These are phyloP conservation scores for Carlito syrichta DNA, from an alignment of 2,113 vertebrate species.

Conservation along the genomic window DNA sequence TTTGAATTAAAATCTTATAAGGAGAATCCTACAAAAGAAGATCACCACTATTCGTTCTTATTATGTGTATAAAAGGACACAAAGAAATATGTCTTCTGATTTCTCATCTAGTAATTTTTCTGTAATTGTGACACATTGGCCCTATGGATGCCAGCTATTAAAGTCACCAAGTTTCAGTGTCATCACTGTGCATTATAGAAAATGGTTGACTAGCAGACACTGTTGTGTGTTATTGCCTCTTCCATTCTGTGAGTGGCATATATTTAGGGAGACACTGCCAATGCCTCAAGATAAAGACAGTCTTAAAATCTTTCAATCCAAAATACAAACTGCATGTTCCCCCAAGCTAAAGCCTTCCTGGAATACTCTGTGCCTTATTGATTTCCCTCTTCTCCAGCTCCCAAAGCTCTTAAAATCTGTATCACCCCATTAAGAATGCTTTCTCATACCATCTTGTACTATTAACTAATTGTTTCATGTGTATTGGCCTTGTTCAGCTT, in stretches of 20 bases:
- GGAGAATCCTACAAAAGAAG: conserved; percentile 68
- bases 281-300: conserved; percentile 41
- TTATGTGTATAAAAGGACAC: conserved; percentile 70
- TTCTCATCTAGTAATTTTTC: neutral
- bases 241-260: neutral
- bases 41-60: conserved; percentile 79
- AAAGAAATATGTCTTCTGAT: neutral
- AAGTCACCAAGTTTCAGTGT: neutral
- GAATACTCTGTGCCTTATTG: conserved; percentile 52
- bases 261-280: conserved; percentile 43
- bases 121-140: neutral
- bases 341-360: conserved; percentile 44
- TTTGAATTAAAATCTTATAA: conserved; percentile 80
- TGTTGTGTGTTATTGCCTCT: neutral
- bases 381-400: conserved; percentile 31
- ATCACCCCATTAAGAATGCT: conserved; percentile 23
- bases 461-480: conserved; percentile 50
- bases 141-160: neutral
- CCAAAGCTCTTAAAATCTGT: conserved; percentile 46
- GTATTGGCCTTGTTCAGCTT: neutral
- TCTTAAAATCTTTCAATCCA: conserved; percentile 45
- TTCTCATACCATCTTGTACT: conserved; percentile 34
- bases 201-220: neutral
- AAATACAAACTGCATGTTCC: conserved; percentile 34
- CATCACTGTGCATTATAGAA: neutral